Evolutionary conservation across 2,113 vertebrate genomes (phyloP).

Genomic region (Anoplopoma fimbria): DNA sequence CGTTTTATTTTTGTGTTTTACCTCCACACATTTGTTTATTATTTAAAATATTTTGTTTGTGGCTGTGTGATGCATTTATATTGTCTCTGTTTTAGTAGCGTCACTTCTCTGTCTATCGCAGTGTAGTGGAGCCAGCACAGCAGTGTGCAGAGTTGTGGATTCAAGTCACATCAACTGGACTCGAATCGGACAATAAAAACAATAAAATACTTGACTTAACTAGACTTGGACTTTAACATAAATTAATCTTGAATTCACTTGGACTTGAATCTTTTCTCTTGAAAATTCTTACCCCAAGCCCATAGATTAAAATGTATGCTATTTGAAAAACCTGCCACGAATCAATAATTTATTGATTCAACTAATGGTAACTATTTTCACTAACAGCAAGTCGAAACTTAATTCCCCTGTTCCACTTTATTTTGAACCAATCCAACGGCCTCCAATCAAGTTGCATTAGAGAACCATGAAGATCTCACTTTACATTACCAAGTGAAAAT

Average conservation of each 20-base stretch:
- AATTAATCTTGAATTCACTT: background rate
- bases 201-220: background rate
- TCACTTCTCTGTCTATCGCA: background rate
- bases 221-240: background rate
- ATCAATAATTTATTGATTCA: background rate
- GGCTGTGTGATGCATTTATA: background rate
- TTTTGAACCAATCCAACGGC: background rate
- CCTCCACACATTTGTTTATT: background rate
- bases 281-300: background rate
- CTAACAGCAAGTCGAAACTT: background rate
- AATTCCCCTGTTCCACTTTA: background rate
- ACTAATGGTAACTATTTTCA: background rate
- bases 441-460: background rate
- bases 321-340: background rate
- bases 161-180: too few relatives aligned
- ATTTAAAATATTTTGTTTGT: background rate
- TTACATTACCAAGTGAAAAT: background rate
- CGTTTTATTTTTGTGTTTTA: slow-evolving; percentile 11
- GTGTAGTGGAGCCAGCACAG: background rate
- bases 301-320: background rate
- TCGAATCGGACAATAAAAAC: too few relatives aligned
- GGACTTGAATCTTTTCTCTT: background rate
- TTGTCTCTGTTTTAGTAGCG: background rate
- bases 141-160: too few relatives aligned
- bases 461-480: background rate